Percentiles rank a stretch among this genome's conserved stretches.
These are phyloP conservation scores for Drosophila infuscata DNA, from an alignment of 2,888 invertebrate species.

Conservation along the genomic window DNA sequence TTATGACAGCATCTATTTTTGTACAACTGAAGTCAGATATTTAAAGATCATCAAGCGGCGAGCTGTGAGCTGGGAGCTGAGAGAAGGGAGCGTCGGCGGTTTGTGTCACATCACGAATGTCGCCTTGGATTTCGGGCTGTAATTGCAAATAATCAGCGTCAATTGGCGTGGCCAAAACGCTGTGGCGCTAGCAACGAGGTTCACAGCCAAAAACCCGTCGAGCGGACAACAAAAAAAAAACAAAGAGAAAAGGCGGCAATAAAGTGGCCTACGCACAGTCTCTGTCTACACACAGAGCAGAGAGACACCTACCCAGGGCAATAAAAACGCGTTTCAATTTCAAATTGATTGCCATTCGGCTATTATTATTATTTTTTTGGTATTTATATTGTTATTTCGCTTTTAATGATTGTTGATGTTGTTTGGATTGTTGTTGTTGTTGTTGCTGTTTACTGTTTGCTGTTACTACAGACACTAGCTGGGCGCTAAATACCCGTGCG, in stretches of 20 bases:
- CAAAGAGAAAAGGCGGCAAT: slow-evolving; percentile 23
- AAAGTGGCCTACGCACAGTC: slow-evolving; percentile 72
- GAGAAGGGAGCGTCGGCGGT: slow-evolving; percentile 33
- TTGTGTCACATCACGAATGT: slow-evolving; percentile 61
- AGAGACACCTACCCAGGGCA: slow-evolving; percentile 58
- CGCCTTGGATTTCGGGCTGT: slow-evolving; percentile 66
- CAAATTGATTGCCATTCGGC: slow-evolving; percentile 77
- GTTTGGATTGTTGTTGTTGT: slow-evolving; percentile 11
- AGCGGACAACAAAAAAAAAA: slow-evolving; percentile 13
- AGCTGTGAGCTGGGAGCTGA: slow-evolving; percentile 13
- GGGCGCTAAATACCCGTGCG: slow-evolving; percentile 78
- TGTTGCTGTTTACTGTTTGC: slow-evolving; percentile 37
- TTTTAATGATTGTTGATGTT: slow-evolving; percentile 50
- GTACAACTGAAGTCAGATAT: slow-evolving; percentile 38
- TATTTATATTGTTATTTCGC: slow-evolving; percentile 51
- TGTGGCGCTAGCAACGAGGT: slow-evolving; percentile 27
- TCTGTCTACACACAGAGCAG: slow-evolving; percentile 18
- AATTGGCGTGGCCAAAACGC: slow-evolving; percentile 71
- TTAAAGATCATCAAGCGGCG: slow-evolving; percentile 32
- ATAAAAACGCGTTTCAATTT: slow-evolving; percentile 77
- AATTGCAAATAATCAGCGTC: slow-evolving; percentile 76
- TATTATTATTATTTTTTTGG: slow-evolving; percentile 58
- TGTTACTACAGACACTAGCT: slow-evolving; percentile 52
- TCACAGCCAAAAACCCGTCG: slow-evolving; percentile 30
- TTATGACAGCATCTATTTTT: slow-evolving; percentile 67